Evolutionary conservation across 1,140 invertebrate genomes (phyloP).

Genomic region (Anastrepha obliqua): DNA sequence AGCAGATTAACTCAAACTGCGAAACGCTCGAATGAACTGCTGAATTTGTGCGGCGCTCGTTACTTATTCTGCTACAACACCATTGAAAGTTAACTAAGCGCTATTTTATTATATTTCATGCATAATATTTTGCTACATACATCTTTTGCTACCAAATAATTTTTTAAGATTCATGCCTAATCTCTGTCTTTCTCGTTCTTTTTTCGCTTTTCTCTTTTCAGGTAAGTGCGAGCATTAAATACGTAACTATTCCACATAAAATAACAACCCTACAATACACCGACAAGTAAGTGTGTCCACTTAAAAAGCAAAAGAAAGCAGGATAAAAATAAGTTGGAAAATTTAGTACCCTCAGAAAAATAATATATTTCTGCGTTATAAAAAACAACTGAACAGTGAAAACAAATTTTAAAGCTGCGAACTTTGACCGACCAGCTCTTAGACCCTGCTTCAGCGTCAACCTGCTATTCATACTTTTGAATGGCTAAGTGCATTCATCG

Average conservation of each 20-base stretch:
- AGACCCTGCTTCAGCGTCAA: not conserved
- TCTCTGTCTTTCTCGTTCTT: not conserved
- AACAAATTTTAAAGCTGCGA: not conserved
- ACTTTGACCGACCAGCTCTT: not conserved
- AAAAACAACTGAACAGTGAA: not conserved
- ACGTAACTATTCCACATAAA: not conserved
- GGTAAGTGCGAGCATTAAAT: conserved; percentile 11
- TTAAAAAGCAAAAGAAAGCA: not conserved
- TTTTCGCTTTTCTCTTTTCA: not conserved
- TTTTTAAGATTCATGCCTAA: not conserved
- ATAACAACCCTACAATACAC: not conserved
- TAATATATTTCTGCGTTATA: not conserved
- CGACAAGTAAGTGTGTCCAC: not conserved
- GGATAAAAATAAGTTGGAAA: not conserved
- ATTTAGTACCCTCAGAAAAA: not conserved
- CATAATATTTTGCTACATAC: not conserved
- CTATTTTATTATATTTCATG: too few relatives aligned
- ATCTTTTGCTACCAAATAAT: not conserved
- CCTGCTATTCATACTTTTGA: too few relatives aligned
- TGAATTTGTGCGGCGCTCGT: too few relatives aligned
- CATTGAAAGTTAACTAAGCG: too few relatives aligned
- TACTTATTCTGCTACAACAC: too few relatives aligned
- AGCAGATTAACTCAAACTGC: too few relatives aligned
- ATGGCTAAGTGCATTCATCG: not conserved
- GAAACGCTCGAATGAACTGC: too few relatives aligned